Conservation (phyloP, 2,113 vertebrate genomes). For the Amblyopsis rosae region DNA sequence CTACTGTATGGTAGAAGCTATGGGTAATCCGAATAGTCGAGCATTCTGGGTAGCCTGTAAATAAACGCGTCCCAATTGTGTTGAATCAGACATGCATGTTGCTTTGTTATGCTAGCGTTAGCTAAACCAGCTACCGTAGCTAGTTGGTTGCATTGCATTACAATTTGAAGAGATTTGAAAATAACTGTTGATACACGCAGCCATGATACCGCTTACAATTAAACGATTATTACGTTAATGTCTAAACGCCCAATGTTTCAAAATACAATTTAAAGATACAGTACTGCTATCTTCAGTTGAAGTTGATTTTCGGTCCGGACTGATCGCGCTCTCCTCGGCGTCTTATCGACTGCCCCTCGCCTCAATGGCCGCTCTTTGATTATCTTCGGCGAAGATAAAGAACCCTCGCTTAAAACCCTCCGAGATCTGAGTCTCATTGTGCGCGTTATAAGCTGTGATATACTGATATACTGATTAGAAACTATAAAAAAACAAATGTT, state of each 20-base stretch:
- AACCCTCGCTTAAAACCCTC: neutral
- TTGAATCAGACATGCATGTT: neutral
- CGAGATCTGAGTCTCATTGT: slow-evolving; percentile 66
- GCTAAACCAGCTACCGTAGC: neutral
- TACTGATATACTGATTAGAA: neutral
- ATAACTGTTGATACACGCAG: neutral
- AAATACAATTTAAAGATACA: neutral
- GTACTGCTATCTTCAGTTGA: slow-evolving; percentile 31
- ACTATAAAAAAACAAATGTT: neutral
- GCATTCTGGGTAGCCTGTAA: too few relatives aligned
- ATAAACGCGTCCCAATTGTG: too few relatives aligned
- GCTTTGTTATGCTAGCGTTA: neutral
- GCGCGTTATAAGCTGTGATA: neutral
- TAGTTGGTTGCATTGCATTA: too few relatives aligned
- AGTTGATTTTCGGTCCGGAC: slow-evolving; percentile 18
- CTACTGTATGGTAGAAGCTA: too few relatives aligned
- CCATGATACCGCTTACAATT: neutral
- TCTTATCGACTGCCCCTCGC: slow-evolving; percentile 10
- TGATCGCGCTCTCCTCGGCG: slow-evolving; percentile 18
- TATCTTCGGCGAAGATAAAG: slow-evolving; percentile 33
- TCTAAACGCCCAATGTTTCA: neutral
- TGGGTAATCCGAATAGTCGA: too few relatives aligned
- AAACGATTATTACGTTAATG: neutral
- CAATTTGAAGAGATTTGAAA: too few relatives aligned
- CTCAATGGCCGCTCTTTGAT: neutral